These are phyloP conservation scores for Tyto alba DNA, from an alignment of 2,113 vertebrate genomes.

Conservation along the genomic window DNA sequence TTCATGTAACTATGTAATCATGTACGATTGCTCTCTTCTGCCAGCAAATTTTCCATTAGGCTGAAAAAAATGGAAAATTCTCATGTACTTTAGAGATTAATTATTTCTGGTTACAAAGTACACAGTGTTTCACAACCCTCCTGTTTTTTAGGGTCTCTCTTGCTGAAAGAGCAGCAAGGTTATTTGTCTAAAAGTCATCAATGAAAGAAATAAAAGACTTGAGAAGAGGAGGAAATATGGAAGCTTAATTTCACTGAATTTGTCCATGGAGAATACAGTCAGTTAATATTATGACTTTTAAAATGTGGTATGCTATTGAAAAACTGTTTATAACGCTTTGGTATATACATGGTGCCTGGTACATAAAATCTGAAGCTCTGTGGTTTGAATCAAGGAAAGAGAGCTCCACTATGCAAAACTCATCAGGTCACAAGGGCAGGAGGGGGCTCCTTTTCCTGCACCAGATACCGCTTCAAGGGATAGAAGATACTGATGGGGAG, in stretches of 20 bases:
- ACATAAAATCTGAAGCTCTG: not conserved
- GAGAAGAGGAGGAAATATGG: not conserved
- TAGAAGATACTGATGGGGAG: not conserved
- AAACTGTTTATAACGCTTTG: slow-evolving; percentile 8
- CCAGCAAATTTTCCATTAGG: not conserved
- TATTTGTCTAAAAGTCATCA: not conserved
- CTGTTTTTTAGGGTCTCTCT: not conserved
- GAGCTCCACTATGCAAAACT: not conserved
- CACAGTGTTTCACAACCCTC: not conserved
- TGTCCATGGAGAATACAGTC: not conserved
- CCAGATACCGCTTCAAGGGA: not conserved
- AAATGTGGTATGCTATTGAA: not conserved
- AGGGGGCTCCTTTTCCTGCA: not conserved
- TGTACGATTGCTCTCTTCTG: not conserved
- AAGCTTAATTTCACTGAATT: slow-evolving; percentile 1
- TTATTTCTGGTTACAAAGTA: slow-evolving; percentile 5
- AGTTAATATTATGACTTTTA: slow-evolving; percentile 12
- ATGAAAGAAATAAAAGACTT: not conserved
- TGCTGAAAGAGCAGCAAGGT: not conserved
- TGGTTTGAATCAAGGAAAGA: not conserved
- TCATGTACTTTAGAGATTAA: not conserved
- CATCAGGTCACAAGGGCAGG: not conserved
- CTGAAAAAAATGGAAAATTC: not conserved
- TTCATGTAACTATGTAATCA: not conserved
- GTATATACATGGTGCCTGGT: not conserved